phyloP scores from a whole-genome alignment of 2,888 invertebrate genomes.

The Nysson spinosus region DNA sequence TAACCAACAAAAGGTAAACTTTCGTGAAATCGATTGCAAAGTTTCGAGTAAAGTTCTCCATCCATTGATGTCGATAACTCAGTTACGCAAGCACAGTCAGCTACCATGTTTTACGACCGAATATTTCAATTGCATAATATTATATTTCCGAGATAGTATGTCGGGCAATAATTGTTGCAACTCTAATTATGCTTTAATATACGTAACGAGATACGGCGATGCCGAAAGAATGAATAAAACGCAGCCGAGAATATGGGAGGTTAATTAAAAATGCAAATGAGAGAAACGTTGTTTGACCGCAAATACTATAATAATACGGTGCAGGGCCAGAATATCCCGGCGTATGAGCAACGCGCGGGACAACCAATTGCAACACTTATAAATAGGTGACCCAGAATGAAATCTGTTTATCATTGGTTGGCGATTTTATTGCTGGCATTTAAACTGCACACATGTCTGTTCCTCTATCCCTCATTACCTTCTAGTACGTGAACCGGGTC shows the following conservation, averaged over 20 bases:
- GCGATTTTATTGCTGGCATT: constrained; percentile 64
- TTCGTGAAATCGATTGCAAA: too few relatives aligned
- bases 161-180: too few relatives aligned
- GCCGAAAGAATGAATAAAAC: too few relatives aligned
- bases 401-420: constrained; percentile 66
- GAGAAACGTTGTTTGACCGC: constrained; percentile 17
- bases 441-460: constrained; percentile 38
- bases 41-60: too few relatives aligned
- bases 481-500: constrained; percentile 45
- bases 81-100: too few relatives aligned
- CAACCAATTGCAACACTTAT: constrained; percentile 64
- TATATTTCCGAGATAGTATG: too few relatives aligned
- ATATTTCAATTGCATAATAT: too few relatives aligned
- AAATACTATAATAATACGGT: constrained; percentile 49
- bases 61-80: too few relatives aligned
- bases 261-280: not conserved
- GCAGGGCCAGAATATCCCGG: constrained; percentile 58
- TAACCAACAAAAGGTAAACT: too few relatives aligned
- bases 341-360: constrained; percentile 54
- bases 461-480: constrained; percentile 48
- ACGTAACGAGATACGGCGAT: too few relatives aligned
- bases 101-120: too few relatives aligned
- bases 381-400: constrained; percentile 72
- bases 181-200: too few relatives aligned
- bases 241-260: not conserved